Evolutionary conservation across 1,140 invertebrate species (phyloP), one percentile per base, ranked within the genome.

Genomic region (Lepidurus couesii): DNA sequence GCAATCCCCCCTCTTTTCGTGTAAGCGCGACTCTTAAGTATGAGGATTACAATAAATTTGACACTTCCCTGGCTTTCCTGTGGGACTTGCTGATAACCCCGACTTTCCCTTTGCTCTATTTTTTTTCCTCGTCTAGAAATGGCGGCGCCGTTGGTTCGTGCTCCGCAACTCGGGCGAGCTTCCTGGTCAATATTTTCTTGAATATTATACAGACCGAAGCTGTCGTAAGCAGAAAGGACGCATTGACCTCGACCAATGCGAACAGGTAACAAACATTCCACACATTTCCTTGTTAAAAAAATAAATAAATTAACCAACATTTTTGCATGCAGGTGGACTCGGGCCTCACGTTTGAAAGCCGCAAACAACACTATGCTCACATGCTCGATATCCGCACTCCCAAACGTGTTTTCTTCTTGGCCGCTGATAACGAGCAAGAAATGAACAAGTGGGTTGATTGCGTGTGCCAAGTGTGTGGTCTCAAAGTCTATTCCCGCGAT

Each of bases 381-480:
- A 94, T 96, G 87, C 96, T 97, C 84, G 93, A 94, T 83, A 91
- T 97, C 16, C 92, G 92, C 84, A 97, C 95, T 47, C 92, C 93
- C 45, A 92, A 92, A 82, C 88, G 96, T 80, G 92, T 91, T 74
- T 98, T 97, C 86, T 97, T 95, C 86, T 87, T 98, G 79, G 94
- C 95, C 73, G 95, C 95, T 1, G 94, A 96, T 82, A 92, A 91
- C 44, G 94, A 96, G 84, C 88, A 89, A 75, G 95, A 97, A 82
- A 97, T 98, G 96, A 92, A 93, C 81, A 92, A 92, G 84, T 98
- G 96, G 96, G 95, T 98, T 0, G 92, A 94, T 83, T 95, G 92
- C 81, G 93, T 98, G 79, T 98, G 96, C 85, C 90, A 92, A 92
- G 94, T 21, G 11, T 79, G 78, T 45, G 78, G 78, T 24, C 86